Percentiles rank a stretch among this genome's conserved stretches.
Evolutionary conservation across 2,113 vertebrate species (phyloP).

Genomic region (Istiophorus platypterus): DNA sequence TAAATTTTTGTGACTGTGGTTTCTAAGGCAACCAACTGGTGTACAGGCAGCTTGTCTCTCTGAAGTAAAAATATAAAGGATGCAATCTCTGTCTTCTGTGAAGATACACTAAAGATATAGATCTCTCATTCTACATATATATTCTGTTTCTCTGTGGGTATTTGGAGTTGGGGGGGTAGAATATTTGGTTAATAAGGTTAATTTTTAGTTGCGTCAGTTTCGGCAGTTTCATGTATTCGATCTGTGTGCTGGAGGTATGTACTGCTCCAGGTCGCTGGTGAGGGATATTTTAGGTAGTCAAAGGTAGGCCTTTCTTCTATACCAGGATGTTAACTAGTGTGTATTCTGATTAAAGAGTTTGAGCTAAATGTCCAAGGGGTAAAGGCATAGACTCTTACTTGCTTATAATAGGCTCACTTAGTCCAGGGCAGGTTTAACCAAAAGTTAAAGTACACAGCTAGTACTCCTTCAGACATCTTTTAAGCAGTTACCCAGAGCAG

Average conservation of each 20-base stretch:
- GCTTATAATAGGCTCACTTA: conserved; percentile 37
- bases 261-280: conserved; percentile 65
- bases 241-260: conserved; percentile 58
- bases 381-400: conserved; percentile 23
- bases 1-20: conserved; percentile 78
- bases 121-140: conserved; percentile 78
- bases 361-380: conserved; percentile 18
- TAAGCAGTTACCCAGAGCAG: conserved; percentile 39
- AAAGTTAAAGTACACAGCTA: conserved; percentile 4
- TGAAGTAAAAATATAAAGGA: conserved; percentile 85
- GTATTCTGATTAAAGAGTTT: conserved; percentile 22
- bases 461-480: conserved; percentile 52
- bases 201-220: conserved; percentile 66
- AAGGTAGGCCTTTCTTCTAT: conserved; percentile 31
- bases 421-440: conserved; percentile 35
- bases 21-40: conserved; percentile 87
- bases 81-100: conserved; percentile 78
- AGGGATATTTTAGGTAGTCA: conserved; percentile 56
- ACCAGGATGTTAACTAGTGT: conserved; percentile 18
- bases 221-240: conserved; percentile 80
- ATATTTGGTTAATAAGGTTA: conserved; percentile 85
- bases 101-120: conserved; percentile 79
- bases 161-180: conserved; percentile 58
- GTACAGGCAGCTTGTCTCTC: conserved; percentile 84
- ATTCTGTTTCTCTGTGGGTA: conserved; percentile 73